These are phyloP conservation scores for Rhimphoctona megacephalus DNA, from an alignment of 2,888 invertebrate species.

Conservation along the genomic window DNA sequence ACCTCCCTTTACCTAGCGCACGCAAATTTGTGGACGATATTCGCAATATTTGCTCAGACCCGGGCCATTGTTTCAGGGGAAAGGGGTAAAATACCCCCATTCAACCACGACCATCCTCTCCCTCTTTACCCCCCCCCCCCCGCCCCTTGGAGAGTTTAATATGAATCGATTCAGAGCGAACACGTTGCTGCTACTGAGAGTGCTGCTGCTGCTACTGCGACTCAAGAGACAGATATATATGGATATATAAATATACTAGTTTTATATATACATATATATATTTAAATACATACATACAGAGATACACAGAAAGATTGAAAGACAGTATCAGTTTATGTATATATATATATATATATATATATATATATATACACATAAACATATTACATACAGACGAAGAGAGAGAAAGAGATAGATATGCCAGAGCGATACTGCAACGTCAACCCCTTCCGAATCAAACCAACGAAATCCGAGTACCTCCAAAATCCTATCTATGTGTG, in stretches of 20 bases:
- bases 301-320: slow-evolving; percentile 62
- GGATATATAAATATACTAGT: slow-evolving; percentile 48
- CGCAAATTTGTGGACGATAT: slow-evolving; percentile 83
- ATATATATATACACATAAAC: slow-evolving; percentile 6
- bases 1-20: slow-evolving; percentile 74
- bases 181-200: slow-evolving; percentile 70
- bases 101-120: slow-evolving; percentile 12
- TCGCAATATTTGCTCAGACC: slow-evolving; percentile 81
- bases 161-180: slow-evolving; percentile 82
- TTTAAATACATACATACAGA: slow-evolving; percentile 51
- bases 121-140: background rate
- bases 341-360: background rate
- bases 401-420: slow-evolving; percentile 58
- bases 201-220: slow-evolving; percentile 62
- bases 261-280: slow-evolving; percentile 38
- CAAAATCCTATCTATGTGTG: slow-evolving; percentile 38
- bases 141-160: slow-evolving; percentile 78
- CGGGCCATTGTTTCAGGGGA: slow-evolving; percentile 80
- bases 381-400: slow-evolving; percentile 55
- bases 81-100: slow-evolving; percentile 50
- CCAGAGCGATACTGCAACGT: slow-evolving; percentile 80
- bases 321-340: slow-evolving; percentile 32
- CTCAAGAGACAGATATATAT: slow-evolving; percentile 59
- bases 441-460: slow-evolving; percentile 79
- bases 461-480: slow-evolving; percentile 72